Base-by-base conservation (phyloP, 2,888 invertebrate species). In the Caenorhabditis uteleia region DNA sequence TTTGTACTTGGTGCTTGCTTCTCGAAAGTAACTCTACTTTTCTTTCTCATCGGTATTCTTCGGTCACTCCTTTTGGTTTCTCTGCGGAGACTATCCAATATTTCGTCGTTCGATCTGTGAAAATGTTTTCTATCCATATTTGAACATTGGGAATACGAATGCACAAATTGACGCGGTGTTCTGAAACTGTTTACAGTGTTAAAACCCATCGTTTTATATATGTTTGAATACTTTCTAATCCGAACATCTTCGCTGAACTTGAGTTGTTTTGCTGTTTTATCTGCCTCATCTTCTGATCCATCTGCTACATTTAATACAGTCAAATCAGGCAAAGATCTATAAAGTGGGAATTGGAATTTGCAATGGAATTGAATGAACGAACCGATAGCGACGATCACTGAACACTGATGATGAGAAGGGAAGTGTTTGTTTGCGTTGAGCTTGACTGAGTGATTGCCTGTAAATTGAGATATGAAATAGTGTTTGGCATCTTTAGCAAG, bases 391-490 rank as follows among this genome's bases (percentile, higher is more conserved):
- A 34, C 80, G 67, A 45, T 73, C 58, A 77, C 75, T 51, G 76
- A 80, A 78, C 14, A 80, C 76, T 14, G 80, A 79, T 23, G 72
- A 72, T 10, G 72, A 64, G 59, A 75, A 77, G 1, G 78, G 78
- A 10, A 78, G 57, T 1, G 65, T 74, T 40, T 69, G 65, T 48
- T 74, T 70, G 14, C 68, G 43, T 44, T 68, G 61, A n/a, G 40
- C 67, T 49, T 64, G 60, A 26, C 61, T 59, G 36, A 71, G 23
- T 3, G 71, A 68, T 40, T 71, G 71, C 38, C 61, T 68, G 51
- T 36, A 68, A 46, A 27, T 12, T 20, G 1, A 36, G 6, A 38
- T 27, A 10, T 27, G 38, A 25, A 14, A n/a, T 23, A 16, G 16
- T 39, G 16, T 47, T 20, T 4, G 8, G 2, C 21, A 21, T 36